Base-by-base conservation (phyloP, 1,140 invertebrate species). In the Andrena cerasifolii region DNA sequence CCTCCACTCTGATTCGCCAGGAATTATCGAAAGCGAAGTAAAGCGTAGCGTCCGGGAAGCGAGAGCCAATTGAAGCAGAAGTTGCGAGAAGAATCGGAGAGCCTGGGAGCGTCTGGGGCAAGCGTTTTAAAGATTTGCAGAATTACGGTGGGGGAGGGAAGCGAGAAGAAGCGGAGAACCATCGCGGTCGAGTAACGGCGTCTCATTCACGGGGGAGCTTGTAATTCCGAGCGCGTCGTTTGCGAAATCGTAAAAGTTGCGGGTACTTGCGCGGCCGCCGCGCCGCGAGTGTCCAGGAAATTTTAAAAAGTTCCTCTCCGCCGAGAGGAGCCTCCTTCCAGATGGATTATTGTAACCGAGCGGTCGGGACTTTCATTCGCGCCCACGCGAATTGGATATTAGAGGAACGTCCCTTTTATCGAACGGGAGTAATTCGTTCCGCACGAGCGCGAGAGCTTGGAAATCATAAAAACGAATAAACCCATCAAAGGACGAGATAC, bases 121-220 rank as follows among this genome's bases (percentile, higher is more conserved):
- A 68, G 8, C 28, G 51, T 70, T 70, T 16, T 2, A 26, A 56
- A 28, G 66, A 56, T 56, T 43, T 70, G 24, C 14, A 28, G 66
- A 43, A 56, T 31, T 16, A 28, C 51, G 18, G n/a, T n/a, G n/a
- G 43, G 51, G 21, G 36, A 56, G 56, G 40, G 33, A 70, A 70
- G 40, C 51, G 49, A 26, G 28, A 28, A 43, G 21, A 33, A 70
- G 24, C 33, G 51, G 28, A 18, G 18, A 31, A 40, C 24, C 28
- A 43, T 43, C 40, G 43, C 21, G 3, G 16, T 16, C 16, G 0
- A 33, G 3, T 16, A 68, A 70, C 36, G n/a, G n/a, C n/a, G 24
- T n/a, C 14, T 40, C 51, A 51, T 53, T 53, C 26, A 28, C 4
- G 51, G 26, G 36, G 43, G 18, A 70, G 21, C 5, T 31, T 70